Conservation (phyloP, 2,797 vertebrate genomes). For the Anisognathus igniventris region DNA sequence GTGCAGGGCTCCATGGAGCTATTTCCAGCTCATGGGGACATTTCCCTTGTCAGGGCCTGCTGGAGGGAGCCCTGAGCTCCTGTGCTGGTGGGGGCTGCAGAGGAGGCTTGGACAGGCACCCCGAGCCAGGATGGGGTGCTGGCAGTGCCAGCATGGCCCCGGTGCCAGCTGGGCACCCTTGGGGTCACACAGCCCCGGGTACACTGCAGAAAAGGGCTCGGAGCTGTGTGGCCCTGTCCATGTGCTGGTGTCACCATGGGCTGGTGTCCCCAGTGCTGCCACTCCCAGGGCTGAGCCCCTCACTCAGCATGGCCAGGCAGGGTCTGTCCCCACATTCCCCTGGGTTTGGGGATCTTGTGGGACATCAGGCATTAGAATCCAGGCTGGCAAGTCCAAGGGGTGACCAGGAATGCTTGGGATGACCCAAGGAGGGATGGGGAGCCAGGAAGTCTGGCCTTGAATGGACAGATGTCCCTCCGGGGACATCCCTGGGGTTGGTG, state of each 20-base stretch:
- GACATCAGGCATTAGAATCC: neutral
- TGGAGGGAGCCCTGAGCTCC: neutral
- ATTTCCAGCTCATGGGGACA: neutral
- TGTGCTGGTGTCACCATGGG: too few species aligned
- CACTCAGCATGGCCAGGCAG: neutral
- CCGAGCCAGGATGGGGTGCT: fast-evolving
- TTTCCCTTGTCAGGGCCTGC: neutral
- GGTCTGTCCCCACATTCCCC: neutral
- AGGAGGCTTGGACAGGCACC: neutral
- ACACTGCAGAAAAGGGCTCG: fast-evolving
- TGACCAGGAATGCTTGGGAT: neutral
- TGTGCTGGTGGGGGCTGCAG: neutral
- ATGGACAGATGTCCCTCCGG: neutral
- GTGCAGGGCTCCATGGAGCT: neutral
- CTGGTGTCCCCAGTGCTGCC: fast-evolving
- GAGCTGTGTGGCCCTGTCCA: neutral
- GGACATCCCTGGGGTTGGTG: neutral
- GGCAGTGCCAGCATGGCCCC: neutral
- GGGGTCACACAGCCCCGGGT: neutral
- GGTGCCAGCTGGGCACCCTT: neutral
- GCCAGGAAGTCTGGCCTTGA: neutral
- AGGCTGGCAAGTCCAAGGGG: neutral
- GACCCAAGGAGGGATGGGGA: neutral
- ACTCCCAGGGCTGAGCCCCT: fast-evolving
- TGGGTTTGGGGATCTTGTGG: neutral